Evolutionary conservation across 30 jellyfish, hydroid and myxozoan species (phyloP).

Genomic region (Aurelia sp.): DNA sequence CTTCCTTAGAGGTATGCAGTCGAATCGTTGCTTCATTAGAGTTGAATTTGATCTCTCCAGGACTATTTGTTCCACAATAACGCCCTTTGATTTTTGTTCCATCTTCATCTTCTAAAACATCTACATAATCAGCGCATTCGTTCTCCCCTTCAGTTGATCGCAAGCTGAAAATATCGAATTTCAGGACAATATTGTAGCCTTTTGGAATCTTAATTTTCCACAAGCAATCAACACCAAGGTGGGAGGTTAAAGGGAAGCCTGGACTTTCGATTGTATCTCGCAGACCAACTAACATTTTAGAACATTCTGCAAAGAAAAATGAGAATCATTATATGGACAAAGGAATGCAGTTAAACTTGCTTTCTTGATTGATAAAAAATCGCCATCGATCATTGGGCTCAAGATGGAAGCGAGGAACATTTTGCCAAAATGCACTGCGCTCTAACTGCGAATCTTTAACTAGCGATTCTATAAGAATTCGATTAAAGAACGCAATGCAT

Average conservation of each 20-base stretch:
- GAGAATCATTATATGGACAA: background rate
- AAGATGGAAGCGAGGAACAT: too few relatives aligned
- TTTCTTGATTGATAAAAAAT: background rate
- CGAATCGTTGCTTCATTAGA: slow-evolving; percentile 71
- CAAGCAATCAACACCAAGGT: slow-evolving; percentile 75
- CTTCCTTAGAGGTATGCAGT: slow-evolving; percentile 69
- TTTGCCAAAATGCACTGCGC: too few relatives aligned
- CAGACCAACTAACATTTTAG: slow-evolving; percentile 68
- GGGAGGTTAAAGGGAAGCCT: slow-evolving; percentile 71
- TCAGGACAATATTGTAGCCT: slow-evolving; percentile 72
- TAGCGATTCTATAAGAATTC: too few relatives aligned
- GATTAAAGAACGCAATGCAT: too few relatives aligned
- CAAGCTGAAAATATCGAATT: slow-evolving; percentile 63
- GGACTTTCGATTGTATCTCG: slow-evolving; percentile 78
- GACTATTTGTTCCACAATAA: slow-evolving; percentile 83
- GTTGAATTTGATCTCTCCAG: slow-evolving; percentile 62
- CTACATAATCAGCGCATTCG: slow-evolving; percentile 89
- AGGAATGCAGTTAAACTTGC: background rate
- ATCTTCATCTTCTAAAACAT: slow-evolving; percentile 66
- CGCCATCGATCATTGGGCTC: too few relatives aligned
- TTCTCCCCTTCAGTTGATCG: slow-evolving; percentile 38
- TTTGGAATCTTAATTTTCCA: slow-evolving; percentile 74
- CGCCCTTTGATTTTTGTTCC: slow-evolving; percentile 77
- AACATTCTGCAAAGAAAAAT: slow-evolving; percentile 71
- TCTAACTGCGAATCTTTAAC: too few relatives aligned